Percentiles rank a stretch among this genome's conserved stretches.
These are phyloP conservation scores for Plectrocnemia conspersa DNA, from an alignment of 1,140 invertebrate species.

Conservation along the genomic window DNA sequence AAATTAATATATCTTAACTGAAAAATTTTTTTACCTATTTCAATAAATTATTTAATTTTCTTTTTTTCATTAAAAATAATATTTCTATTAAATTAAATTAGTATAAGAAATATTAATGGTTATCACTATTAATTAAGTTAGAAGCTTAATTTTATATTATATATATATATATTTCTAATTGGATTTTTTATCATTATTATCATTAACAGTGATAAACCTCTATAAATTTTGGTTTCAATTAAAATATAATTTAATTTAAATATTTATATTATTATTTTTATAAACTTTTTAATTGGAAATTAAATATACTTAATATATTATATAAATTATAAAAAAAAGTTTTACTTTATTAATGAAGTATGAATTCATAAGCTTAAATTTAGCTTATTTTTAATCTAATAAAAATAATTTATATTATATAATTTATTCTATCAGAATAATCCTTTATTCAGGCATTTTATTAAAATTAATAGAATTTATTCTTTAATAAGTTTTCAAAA, in stretches of 20 bases:
- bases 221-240: no score
- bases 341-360: no score
- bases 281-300: no score
- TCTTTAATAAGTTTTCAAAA: slow-evolving; percentile 63
- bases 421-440: no score
- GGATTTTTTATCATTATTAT: slow-evolving; percentile 2
- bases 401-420: slow-evolving; percentile 45
- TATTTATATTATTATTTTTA: no score
- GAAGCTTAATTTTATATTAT: slow-evolving; percentile 6
- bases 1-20: slow-evolving; percentile 57
- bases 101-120: no score
- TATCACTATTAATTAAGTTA: no score
- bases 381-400: slow-evolving; percentile 40
- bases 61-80: slow-evolving; percentile 45
- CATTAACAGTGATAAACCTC: not conserved
- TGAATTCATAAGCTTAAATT: no score
- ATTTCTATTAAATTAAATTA: slow-evolving; percentile 37
- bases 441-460: no score
- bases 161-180: slow-evolving; percentile 1
- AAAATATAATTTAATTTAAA: no score
- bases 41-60: slow-evolving; percentile 48
- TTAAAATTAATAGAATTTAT: slow-evolving; percentile 54
- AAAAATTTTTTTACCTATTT: slow-evolving; percentile 52
- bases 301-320: no score
- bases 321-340: no score